Base-by-base conservation (phyloP, 1,140 invertebrate species). In the Anadara kagoshimensis region DNA sequence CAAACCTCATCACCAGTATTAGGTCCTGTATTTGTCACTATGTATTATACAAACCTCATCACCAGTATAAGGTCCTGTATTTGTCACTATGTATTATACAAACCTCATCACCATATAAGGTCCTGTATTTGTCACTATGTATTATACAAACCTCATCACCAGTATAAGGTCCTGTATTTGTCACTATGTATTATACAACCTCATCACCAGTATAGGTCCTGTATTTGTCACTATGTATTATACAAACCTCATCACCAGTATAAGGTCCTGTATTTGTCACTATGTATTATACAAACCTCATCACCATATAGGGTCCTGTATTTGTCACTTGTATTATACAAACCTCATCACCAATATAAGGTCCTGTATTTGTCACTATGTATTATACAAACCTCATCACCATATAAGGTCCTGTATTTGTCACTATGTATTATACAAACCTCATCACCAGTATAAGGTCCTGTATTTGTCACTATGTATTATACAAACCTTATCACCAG, bases 1-100 rank as follows among this genome's bases (percentile, higher is more conserved):
- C 49, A 63, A 68, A 86, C 85, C 75, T 86, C 85, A 68, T 82
- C 84, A 14, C 80, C 81, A 62, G 77, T 76, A 64, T 51, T 51
- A 12, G 47, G 20, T 72, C 85, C 85, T 5, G 49, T 58, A 67
- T 86, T 86, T 43, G 36, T 54, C 4, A 85, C 51, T 18, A n/a
- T n/a, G n/a, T n/a, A 36, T 3, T 36, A 36, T 36, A 36, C 49
- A 63, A 68, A 86, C 85, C 75, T 86, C 85, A 68, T 82, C 84
- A 14, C 80, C 81, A 62, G 77, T 76, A 64, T 51, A 64, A 12
- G 47, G 20, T 72, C 85, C 85, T 5, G 49, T 58, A 67, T 86
- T 86, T 43, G 36, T 54, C 4, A 85, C 51, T 18, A n/a, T n/a
- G n/a, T n/a, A 36, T 3, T 36, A 36, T 36, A 36, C 49, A 63